Conservation (phyloP, 1,140 invertebrate genomes). For the Psix sp. region DNA sequence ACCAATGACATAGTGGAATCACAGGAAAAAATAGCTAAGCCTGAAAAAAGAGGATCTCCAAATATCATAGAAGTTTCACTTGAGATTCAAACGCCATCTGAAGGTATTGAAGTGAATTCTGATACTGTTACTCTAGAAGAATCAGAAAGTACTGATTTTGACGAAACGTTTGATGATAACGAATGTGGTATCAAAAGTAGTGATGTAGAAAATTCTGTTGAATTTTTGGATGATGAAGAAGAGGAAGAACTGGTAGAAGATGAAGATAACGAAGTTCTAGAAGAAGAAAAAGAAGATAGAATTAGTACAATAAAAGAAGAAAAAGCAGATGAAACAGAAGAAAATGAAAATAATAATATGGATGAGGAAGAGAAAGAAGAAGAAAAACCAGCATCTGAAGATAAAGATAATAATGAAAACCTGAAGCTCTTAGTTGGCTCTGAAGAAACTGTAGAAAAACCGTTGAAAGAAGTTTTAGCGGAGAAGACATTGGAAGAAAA, state of each 20-base stretch:
- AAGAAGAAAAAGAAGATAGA: not conserved
- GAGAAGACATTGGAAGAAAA: slow-evolving; percentile 23
- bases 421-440: not conserved
- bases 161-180: slow-evolving; percentile 36
- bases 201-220: slow-evolving; percentile 15
- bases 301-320: too few relatives aligned
- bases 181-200: slow-evolving; percentile 33
- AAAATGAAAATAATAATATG: slow-evolving; percentile 6
- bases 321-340: not conserved
- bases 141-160: slow-evolving; percentile 22
- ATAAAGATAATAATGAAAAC: slow-evolving; percentile 3
- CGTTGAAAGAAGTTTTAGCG: slow-evolving; percentile 1
- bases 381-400: not conserved
- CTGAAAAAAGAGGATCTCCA: slow-evolving; percentile 23
- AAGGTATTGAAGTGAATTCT: too few relatives aligned
- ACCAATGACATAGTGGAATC: slow-evolving; percentile 63
- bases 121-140: slow-evolving; percentile 11
- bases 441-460: slow-evolving; percentile 14
- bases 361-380: not conserved
- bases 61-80: slow-evolving; percentile 1
- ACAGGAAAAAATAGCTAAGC: slow-evolving; percentile 57
- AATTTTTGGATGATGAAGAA: not conserved
- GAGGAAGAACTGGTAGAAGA: not conserved
- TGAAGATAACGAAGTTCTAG: slow-evolving; percentile 4
- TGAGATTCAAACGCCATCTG: not conserved